Percentiles rank a stretch among this genome's conserved stretches.
phyloP scores from a whole-genome alignment of 2,113 vertebrate species.

The Calidris pugnax region DNA sequence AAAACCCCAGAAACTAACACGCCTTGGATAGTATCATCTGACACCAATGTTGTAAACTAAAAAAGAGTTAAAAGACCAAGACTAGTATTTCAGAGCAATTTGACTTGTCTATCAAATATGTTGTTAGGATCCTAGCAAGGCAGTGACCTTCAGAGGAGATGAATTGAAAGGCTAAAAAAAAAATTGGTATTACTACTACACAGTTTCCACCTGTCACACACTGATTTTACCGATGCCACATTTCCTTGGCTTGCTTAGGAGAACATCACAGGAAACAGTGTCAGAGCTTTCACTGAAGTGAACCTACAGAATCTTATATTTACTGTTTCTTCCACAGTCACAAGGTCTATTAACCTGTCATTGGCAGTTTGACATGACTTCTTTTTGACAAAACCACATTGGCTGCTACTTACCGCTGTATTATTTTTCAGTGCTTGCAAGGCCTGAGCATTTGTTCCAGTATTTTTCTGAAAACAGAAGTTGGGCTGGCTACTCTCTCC shows the following conservation, averaged over 20 bases:
- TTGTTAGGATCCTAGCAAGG: background rate
- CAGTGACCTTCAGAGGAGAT: background rate
- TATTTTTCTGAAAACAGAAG: background rate
- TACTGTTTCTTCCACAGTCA: background rate
- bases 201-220: background rate
- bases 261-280: background rate
- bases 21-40: background rate
- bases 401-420: background rate
- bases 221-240: rapidly evolving
- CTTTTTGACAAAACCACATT: background rate
- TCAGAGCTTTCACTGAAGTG: background rate
- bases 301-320: background rate
- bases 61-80: background rate
- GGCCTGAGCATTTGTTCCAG: background rate
- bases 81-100: background rate
- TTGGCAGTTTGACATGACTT: background rate
- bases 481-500: background rate
- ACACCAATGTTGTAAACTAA: background rate
- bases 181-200: background rate
- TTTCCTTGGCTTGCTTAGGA: background rate
- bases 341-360: background rate
- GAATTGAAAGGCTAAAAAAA: background rate
- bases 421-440: background rate
- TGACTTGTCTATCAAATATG: background rate
- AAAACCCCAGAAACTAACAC: background rate